Conservation (phyloP, 2,888 invertebrate species). For the Heliothis peltigera region DNA sequence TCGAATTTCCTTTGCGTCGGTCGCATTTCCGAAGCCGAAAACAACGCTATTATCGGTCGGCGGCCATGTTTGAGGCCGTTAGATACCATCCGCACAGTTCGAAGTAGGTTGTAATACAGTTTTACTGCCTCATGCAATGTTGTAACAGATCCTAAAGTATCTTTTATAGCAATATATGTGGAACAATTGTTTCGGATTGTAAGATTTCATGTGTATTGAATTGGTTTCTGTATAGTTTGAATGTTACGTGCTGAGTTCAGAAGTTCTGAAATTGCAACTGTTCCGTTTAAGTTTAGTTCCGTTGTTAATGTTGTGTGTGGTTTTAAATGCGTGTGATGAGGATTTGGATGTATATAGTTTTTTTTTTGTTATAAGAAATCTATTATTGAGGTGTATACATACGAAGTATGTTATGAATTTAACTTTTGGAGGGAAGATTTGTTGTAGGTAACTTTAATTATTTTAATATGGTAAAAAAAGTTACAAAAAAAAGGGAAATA, state of each 20-base stretch:
- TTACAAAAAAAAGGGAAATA: constrained; percentile 30
- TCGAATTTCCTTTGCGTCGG: constrained; percentile 37
- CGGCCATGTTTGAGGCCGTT: constrained; percentile 18
- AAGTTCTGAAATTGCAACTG: constrained; percentile 4
- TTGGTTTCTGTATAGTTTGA: background rate
- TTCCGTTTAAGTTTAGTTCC: background rate
- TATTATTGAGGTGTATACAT: too few relatives aligned
- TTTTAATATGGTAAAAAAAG: too few relatives aligned
- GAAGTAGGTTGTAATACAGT: constrained; percentile 33
- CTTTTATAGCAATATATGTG: constrained; percentile 17
- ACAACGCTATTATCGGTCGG: constrained; percentile 35
- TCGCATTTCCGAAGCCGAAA: constrained; percentile 48
- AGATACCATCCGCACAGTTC: constrained; percentile 24
- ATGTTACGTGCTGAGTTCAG: background rate
- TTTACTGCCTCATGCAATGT: constrained; percentile 35
- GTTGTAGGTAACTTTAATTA: too few relatives aligned
- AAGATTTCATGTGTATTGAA: constrained; percentile 18
- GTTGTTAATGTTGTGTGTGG: background rate
- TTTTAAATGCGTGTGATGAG: too few relatives aligned
- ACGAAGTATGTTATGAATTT: too few relatives aligned
- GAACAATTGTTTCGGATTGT: constrained; percentile 18
- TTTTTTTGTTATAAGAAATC: too few relatives aligned
- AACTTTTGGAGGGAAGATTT: too few relatives aligned
- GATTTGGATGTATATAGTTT: too few relatives aligned
- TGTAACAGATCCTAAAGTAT: constrained; percentile 26